Evolutionary conservation across 2,888 invertebrate species (phyloP).

Genomic region (Drosophila antonietae): DNA sequence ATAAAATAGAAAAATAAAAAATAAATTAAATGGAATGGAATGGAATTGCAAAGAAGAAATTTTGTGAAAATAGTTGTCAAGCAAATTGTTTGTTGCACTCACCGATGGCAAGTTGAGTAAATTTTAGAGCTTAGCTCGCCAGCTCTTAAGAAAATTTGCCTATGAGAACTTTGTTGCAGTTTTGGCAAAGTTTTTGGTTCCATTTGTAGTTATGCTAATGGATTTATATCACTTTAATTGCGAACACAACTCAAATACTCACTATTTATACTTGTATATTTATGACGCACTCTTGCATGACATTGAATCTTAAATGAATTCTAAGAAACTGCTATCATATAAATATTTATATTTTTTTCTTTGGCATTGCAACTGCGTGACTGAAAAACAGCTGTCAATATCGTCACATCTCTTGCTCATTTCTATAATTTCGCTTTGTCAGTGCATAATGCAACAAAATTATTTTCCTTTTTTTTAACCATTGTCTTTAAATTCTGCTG

Average conservation of each 20-base stretch:
- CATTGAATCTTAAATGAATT: not conserved
- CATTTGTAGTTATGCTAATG: slow-evolving; percentile 32
- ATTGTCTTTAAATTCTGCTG: slow-evolving; percentile 23
- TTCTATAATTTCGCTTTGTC: not conserved
- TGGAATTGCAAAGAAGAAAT: not conserved
- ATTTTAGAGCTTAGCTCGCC: slow-evolving; percentile 13
- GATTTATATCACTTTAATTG: slow-evolving; percentile 24
- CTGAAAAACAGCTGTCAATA: not conserved
- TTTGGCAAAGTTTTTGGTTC: slow-evolving; percentile 10
- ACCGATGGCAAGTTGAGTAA: slow-evolving; percentile 29
- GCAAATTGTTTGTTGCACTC: slow-evolving; percentile 29
- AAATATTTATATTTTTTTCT: not conserved
- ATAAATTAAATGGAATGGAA: slow-evolving; percentile 10
- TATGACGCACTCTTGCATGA: not conserved
- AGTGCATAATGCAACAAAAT: not conserved
- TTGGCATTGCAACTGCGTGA: not conserved
- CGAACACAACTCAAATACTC: slow-evolving; percentile 1
- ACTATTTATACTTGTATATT: not conserved
- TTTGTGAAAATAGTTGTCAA: slow-evolving; percentile 23
- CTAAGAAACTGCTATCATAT: no score
- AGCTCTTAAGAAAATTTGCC: slow-evolving; percentile 29
- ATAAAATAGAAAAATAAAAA: slow-evolving; percentile 12
- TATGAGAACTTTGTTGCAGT: slow-evolving; percentile 31
- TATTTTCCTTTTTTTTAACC: not conserved
- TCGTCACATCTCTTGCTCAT: not conserved